Percentiles rank a stretch among this genome's conserved stretches.
phyloP scores from a whole-genome alignment of 2,888 invertebrate genomes.

The Tetragonula carbonaria region DNA sequence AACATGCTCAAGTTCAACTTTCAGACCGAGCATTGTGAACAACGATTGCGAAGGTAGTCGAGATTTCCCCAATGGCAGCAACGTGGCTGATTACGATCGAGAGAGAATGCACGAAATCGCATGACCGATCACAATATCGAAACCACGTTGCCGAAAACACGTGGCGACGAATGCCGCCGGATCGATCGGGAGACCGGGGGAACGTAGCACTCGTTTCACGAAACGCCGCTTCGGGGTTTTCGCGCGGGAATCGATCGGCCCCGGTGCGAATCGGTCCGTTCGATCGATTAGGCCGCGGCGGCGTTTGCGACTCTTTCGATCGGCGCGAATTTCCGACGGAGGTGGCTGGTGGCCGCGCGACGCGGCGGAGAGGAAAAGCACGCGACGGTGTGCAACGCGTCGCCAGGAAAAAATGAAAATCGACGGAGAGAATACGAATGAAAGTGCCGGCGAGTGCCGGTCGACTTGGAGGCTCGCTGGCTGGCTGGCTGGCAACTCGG shows the following conservation, averaged over 20 bases:
- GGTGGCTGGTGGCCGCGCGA: not conserved
- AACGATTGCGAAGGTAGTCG: constrained; percentile 4
- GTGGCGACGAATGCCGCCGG: constrained; percentile 47
- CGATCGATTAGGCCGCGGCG: constrained; percentile 16
- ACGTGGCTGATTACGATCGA: not conserved
- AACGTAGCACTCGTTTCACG: constrained; percentile 38
- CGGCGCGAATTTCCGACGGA: not conserved
- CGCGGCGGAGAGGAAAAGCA: not conserved
- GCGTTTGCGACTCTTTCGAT: not conserved
- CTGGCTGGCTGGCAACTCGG: constrained; percentile 51
- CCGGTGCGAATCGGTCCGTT: not conserved
- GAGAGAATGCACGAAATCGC: not conserved
- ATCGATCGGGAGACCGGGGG: constrained; percentile 52
- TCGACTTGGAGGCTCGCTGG: constrained; percentile 65
- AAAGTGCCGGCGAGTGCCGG: constrained; percentile 47
- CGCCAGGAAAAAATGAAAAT: constrained; percentile 20
- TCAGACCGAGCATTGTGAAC: constrained; percentile 9
- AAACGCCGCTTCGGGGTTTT: not conserved
- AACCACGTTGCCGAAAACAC: constrained; percentile 62
- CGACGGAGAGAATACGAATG: constrained; percentile 21
- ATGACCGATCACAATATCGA: not conserved
- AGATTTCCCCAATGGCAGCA: too few relatives aligned
- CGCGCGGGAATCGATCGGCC: constrained; percentile 24
- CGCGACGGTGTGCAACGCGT: constrained; percentile 24
- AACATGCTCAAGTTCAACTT: constrained; percentile 34